phyloP scores from a whole-genome alignment of 2,888 invertebrate genomes.

The Aporophyla lueneburgensis region DNA sequence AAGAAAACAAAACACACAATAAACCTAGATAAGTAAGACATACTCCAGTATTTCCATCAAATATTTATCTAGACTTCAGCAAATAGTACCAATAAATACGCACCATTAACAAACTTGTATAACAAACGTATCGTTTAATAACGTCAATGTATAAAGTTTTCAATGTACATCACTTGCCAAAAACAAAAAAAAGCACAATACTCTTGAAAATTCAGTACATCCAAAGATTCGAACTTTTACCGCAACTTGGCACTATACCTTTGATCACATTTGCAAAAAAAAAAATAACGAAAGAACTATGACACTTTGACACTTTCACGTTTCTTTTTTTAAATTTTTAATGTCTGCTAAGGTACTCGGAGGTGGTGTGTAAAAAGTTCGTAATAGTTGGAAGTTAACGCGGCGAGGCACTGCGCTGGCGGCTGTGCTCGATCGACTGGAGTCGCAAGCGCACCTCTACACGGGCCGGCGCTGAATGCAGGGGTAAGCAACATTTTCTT shows the following conservation, averaged over 20 bases:
- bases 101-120: conserved; percentile 61
- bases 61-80: conserved; percentile 61
- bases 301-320: conserved; percentile 76
- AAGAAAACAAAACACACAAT: conserved; percentile 54
- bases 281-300: conserved; percentile 59
- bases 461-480: conserved; percentile 77
- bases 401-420: conserved; percentile 79
- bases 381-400: conserved; percentile 76
- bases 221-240: conserved; percentile 81
- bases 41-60: conserved; percentile 52
- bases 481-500: conserved; percentile 79
- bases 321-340: conserved; percentile 60
- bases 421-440: conserved; percentile 86
- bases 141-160: conserved; percentile 64
- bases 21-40: conserved; percentile 56
- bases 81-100: conserved; percentile 64
- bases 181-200: conserved; percentile 62
- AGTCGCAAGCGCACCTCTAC: conserved; percentile 85
- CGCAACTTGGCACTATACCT: conserved; percentile 83
- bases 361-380: conserved; percentile 77
- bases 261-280: conserved; percentile 69
- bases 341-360: conserved; percentile 72
- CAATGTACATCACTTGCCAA: conserved; percentile 60
- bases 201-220: conserved; percentile 75
- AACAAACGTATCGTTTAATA: conserved; percentile 38